phyloP scores from a whole-genome alignment of 2,113 vertebrate species.

The Pseudolaguvia tuberculata region DNA sequence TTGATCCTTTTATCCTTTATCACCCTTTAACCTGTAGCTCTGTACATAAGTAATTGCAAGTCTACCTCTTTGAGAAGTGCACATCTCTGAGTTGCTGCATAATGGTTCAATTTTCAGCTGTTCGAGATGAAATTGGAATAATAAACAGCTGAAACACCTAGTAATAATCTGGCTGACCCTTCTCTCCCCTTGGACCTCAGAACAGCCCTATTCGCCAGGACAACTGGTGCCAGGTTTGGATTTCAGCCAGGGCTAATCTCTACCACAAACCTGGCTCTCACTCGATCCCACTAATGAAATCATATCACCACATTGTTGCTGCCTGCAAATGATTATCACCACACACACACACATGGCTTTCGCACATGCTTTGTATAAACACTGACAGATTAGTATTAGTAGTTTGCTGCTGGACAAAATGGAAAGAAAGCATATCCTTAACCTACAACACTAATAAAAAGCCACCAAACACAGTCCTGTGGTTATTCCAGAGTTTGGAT shows the following conservation, averaged over 20 bases:
- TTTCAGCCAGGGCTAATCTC: slow-evolving; percentile 66
- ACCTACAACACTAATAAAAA: slow-evolving; percentile 14
- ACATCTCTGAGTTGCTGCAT: slow-evolving; percentile 57
- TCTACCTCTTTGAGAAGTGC: slow-evolving; percentile 65
- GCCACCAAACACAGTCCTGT: background rate
- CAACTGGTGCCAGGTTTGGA: slow-evolving; percentile 62
- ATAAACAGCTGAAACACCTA: slow-evolving; percentile 76
- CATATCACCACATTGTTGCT: slow-evolving; percentile 52
- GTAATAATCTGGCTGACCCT: slow-evolving; percentile 63
- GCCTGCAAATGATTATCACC: slow-evolving; percentile 67
- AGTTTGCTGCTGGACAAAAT: slow-evolving; percentile 5
- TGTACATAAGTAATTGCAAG: slow-evolving; percentile 39
- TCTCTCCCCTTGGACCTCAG: slow-evolving; percentile 48
- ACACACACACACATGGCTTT: slow-evolving; percentile 4
- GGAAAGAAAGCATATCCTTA: background rate
- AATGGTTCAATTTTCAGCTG: slow-evolving; percentile 77
- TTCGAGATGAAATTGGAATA: slow-evolving; percentile 76
- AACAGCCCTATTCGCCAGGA: slow-evolving; percentile 49
- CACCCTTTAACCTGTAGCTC: background rate
- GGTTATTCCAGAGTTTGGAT: background rate
- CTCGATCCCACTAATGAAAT: slow-evolving; percentile 61
- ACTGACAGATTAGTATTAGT: slow-evolving; percentile 16
- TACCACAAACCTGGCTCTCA: slow-evolving; percentile 53
- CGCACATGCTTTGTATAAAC: slow-evolving; percentile 19
- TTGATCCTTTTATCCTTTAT: slow-evolving; percentile 6